Percentiles rank a stretch among this genome's conserved stretches.
Conservation (phyloP, 2,888 invertebrate genomes). For the Sialis fuliginosa region DNA sequence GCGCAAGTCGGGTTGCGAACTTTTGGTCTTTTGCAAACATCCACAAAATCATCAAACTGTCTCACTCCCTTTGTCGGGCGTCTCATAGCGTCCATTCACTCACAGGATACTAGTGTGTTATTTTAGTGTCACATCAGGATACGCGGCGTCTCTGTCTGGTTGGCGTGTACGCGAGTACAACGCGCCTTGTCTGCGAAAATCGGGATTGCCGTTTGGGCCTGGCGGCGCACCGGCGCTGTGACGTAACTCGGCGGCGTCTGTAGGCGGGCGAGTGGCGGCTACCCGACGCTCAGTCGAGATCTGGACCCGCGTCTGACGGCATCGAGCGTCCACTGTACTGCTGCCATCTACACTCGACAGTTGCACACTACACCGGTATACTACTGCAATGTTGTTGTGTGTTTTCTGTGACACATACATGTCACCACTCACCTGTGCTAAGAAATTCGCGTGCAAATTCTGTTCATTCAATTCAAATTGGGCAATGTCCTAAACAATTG, state of each 20-base stretch:
- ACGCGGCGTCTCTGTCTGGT: too few relatives aligned
- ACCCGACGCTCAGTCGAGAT: constrained; percentile 49
- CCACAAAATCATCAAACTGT: too few relatives aligned
- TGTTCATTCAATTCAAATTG: not conserved
- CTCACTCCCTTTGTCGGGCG: too few relatives aligned
- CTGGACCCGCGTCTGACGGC: constrained; percentile 30
- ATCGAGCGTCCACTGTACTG: constrained; percentile 34
- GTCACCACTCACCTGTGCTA: not conserved
- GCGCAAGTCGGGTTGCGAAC: too few relatives aligned
- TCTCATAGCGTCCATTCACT: too few relatives aligned
- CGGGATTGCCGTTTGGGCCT: too few relatives aligned
- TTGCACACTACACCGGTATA: constrained; percentile 12
- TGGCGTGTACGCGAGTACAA: too few relatives aligned
- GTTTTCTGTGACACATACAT: not conserved
- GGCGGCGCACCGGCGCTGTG: constrained; percentile 8
- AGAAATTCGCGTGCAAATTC: not conserved
- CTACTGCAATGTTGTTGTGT: not conserved
- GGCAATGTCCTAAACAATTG: too few relatives aligned
- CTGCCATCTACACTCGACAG: constrained; percentile 22
- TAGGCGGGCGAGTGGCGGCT: constrained; percentile 30
- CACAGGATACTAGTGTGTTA: too few relatives aligned
- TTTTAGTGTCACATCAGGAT: too few relatives aligned
- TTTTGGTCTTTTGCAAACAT: too few relatives aligned
- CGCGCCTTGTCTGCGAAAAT: too few relatives aligned
- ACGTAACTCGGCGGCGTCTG: constrained; percentile 12